phyloP scores from a whole-genome alignment of 2,888 invertebrate species.

The Cheilosia impressa region DNA sequence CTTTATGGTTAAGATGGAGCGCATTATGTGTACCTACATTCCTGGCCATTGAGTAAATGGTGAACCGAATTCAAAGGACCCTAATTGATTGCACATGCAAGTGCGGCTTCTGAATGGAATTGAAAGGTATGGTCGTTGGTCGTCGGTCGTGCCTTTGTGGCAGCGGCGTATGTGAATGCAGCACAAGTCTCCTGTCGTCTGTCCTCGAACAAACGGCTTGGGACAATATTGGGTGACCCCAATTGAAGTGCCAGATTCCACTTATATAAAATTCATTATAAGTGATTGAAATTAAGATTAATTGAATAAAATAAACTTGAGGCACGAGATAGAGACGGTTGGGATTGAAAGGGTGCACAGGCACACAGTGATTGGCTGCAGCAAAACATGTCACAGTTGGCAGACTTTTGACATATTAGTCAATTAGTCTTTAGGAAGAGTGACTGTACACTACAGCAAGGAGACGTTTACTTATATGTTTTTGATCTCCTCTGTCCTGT shows the following conservation, averaged over 20 bases:
- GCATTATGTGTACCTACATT: constrained; percentile 17
- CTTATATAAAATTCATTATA: constrained; percentile 40
- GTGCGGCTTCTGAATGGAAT: constrained; percentile 22
- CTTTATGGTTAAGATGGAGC: constrained; percentile 31
- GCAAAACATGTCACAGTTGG: constrained; percentile 51
- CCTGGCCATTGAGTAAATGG: constrained; percentile 60
- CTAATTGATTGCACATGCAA: constrained; percentile 66
- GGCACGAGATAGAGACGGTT: neutral
- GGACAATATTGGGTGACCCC: constrained; percentile 52
- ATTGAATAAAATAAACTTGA: constrained; percentile 38
- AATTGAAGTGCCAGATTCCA: constrained; percentile 37
- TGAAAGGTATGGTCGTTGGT: neutral
- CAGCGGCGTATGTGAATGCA: neutral
- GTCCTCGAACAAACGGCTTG: constrained; percentile 1
- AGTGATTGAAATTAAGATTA: constrained; percentile 64
- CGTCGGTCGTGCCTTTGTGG: neutral
- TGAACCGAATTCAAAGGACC: constrained; percentile 69
- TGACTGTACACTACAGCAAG: neutral
- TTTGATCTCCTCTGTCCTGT: too few relatives aligned
- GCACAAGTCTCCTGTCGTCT: neutral
- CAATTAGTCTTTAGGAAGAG: constrained; percentile 35
- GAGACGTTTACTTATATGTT: neutral
- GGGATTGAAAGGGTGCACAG: neutral
- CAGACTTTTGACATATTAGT: constrained; percentile 44
- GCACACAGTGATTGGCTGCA: neutral